These are phyloP conservation scores for Mayetiola destructor DNA, from an alignment of 2,888 invertebrate species.

Conservation along the genomic window DNA sequence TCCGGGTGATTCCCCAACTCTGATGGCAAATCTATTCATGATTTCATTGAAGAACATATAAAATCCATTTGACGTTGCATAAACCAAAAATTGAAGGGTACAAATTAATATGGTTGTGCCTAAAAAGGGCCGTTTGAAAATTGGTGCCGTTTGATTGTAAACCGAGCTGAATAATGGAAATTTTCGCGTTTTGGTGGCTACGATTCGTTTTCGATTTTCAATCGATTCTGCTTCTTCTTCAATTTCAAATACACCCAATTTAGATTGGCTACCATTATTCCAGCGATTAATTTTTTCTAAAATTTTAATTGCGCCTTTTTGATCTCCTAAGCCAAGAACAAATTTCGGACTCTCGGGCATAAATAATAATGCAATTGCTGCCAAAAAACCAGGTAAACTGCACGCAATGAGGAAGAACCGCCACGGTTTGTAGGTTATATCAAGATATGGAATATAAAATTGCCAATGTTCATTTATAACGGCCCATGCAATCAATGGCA, in stretches of 20 bases:
- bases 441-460: slow-evolving; percentile 24
- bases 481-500: slow-evolving; percentile 30
- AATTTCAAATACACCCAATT: slow-evolving; percentile 18
- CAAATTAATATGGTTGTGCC: slow-evolving; percentile 27
- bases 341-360: slow-evolving; percentile 33
- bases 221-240: slow-evolving; percentile 7
- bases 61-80: slow-evolving; percentile 28
- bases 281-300: slow-evolving; percentile 24
- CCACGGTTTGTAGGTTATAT: slow-evolving; percentile 29
- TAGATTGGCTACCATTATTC: slow-evolving; percentile 24
- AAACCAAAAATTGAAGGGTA: slow-evolving; percentile 28
- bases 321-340: slow-evolving; percentile 24
- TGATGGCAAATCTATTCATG: slow-evolving; percentile 27
- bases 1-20: slow-evolving; percentile 23
- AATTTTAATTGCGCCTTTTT: slow-evolving; percentile 24
- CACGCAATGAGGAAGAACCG: slow-evolving; percentile 29
- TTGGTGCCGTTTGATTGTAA: slow-evolving; percentile 30
- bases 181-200: slow-evolving; percentile 16
- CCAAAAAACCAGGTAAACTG: slow-evolving; percentile 27
- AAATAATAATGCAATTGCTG: slow-evolving; percentile 25
- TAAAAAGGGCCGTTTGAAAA: slow-evolving; percentile 27
- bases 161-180: slow-evolving; percentile 23
- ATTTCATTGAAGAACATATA: slow-evolving; percentile 33
- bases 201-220: slow-evolving; percentile 4
- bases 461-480: slow-evolving; percentile 29